These are phyloP conservation scores for Ranitomeya imitator DNA, from an alignment of 2,113 vertebrate genomes.

Conservation along the genomic window DNA sequence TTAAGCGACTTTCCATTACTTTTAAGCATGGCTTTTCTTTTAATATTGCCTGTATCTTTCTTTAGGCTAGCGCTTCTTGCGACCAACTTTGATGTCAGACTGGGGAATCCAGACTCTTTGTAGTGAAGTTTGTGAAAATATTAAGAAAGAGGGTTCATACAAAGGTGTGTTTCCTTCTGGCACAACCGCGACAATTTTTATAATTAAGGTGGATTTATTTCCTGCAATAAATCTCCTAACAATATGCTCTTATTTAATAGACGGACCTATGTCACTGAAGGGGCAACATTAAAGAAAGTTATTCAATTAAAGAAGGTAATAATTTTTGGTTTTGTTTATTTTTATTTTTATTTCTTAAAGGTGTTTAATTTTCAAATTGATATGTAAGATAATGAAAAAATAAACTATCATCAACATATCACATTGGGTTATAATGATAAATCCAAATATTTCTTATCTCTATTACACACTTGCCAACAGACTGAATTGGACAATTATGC, in stretches of 20 bases:
- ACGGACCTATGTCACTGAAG: background rate
- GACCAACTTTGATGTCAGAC: conserved; percentile 51
- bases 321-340: background rate
- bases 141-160: conserved; percentile 49
- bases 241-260: background rate
- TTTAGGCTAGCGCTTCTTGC: conserved; percentile 45
- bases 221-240: background rate
- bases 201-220: conserved; percentile 37
- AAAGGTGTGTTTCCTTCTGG: conserved; percentile 48
- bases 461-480: too few species aligned
- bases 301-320: background rate
- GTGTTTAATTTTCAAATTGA: background rate
- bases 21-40: conserved; percentile 51
- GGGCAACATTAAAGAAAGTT: background rate
- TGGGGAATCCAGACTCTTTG: conserved; percentile 50
- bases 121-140: conserved; percentile 50
- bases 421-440: too few species aligned
- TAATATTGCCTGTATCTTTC: conserved; percentile 53
- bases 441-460: too few species aligned
- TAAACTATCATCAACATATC: background rate
- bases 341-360: background rate
- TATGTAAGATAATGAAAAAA: background rate
- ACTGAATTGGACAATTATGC: too few species aligned
- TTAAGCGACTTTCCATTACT: conserved; percentile 49
- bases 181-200: conserved; percentile 15